Base-by-base conservation (phyloP, 2,113 vertebrate genomes). In the Plecturocebus donacophilus region DNA sequence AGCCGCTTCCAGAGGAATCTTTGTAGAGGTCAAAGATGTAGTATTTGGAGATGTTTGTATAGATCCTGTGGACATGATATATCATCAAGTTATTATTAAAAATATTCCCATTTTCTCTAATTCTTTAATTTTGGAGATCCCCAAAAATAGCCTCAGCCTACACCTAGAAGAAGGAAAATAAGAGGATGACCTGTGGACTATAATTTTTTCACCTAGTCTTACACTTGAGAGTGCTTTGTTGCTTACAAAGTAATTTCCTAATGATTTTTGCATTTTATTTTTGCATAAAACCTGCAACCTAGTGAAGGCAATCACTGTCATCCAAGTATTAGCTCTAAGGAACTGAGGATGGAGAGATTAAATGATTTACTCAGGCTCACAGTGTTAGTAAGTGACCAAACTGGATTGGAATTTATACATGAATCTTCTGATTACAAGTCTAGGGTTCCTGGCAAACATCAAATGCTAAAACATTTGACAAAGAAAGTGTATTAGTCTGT, bases 21-120 rank as follows among this genome's bases (percentile, higher is more conserved):
- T 92, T 86, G 94, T 90, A 80, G 40, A 96, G 45, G 49, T 73
- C 40, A 75, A 42, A 80, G 49, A 52, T 85, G 76, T 84, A 54
- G 21, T 81, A 97, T 58, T 54, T 66, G 88, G 82, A 73, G 54
- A 95, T 49, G 8, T 97, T 97, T 98, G 27, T 96, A 40, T 85
- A 95, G 84, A 93, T 94, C 86, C 20, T 96, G 58, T 54, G 38
- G 87, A 97, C 8, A 61, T 32, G 8, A 25, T 56, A 56, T 47
- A 64, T 94, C 27, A 54, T 84, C 42, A 61, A 76, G 68, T 49
- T 95, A 56, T 92, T 86, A 38, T 83, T 86, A 58, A 10, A 32
- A 66, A 84, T 68, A 40, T 35, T 23, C 30, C 54, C 27, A 27
- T 75, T 87, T 58, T 56, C 42, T 93, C 56, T 89, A 58, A 42